Evolutionary conservation across 2,888 invertebrate species (phyloP).

Genomic region (Netelia fuscicornis): DNA sequence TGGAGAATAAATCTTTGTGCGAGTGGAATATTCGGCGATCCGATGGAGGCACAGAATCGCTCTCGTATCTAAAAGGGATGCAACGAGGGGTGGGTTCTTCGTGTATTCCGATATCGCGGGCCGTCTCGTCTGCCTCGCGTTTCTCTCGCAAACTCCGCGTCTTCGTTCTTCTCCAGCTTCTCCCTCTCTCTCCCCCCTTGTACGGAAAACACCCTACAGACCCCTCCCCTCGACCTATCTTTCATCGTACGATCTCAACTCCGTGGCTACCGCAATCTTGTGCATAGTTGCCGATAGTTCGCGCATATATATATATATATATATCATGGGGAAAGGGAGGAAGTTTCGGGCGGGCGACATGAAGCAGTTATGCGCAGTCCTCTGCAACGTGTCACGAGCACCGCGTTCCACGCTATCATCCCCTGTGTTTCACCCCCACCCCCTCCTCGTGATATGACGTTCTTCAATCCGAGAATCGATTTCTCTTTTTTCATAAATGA

Average conservation of each 20-base stretch:
- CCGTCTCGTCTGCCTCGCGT: slow-evolving; percentile 31
- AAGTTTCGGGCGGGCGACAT: slow-evolving; percentile 68
- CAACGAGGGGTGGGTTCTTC: slow-evolving; percentile 10
- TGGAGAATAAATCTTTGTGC: slow-evolving; percentile 5
- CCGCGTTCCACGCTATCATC: slow-evolving; percentile 45
- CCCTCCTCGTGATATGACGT: neutral
- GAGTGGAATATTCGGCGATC: slow-evolving; percentile 32
- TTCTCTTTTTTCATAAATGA: neutral
- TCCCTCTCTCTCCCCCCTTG: slow-evolving; percentile 9
- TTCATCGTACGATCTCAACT: slow-evolving; percentile 64
- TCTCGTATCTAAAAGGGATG: slow-evolving; percentile 41
- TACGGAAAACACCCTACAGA: slow-evolving; percentile 41
- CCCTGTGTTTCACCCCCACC: slow-evolving; percentile 7
- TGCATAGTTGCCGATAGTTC: slow-evolving; percentile 74
- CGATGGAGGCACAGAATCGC: slow-evolving; percentile 43
- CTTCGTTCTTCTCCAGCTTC: slow-evolving; percentile 35
- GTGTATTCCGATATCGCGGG: neutral
- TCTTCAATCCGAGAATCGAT: neutral
- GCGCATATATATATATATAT: neutral
- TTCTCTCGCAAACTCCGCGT: slow-evolving; percentile 27
- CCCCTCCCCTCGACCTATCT: slow-evolving; percentile 39
- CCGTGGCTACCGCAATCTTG: slow-evolving; percentile 71
- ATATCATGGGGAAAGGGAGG: slow-evolving; percentile 37
- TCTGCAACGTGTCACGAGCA: slow-evolving; percentile 66
- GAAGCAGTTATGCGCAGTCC: slow-evolving; percentile 66